phyloP scores from a whole-genome alignment of 1,140 invertebrate species.

The Drosophila orena region DNA sequence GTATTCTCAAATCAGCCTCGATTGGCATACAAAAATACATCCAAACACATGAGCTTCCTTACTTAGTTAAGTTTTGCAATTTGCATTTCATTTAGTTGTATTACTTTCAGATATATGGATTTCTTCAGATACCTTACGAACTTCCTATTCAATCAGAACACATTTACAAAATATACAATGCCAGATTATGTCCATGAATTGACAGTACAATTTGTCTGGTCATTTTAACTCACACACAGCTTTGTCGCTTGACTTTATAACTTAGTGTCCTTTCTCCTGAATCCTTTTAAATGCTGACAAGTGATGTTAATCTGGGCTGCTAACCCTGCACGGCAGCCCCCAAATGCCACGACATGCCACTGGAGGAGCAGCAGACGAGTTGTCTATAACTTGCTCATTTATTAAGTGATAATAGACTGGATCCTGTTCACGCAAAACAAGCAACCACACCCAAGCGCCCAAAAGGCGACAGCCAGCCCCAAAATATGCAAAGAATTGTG shows the following conservation, averaged over 20 bases:
- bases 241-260: neutral
- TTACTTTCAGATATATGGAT: no score
- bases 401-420: conserved; percentile 72
- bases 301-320: conserved; percentile 41
- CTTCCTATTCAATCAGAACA: no score
- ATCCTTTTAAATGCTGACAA: conserved; percentile 2
- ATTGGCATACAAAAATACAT: no score
- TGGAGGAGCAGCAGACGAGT: neutral
- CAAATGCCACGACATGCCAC: conserved; percentile 20
- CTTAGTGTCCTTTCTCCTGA: neutral
- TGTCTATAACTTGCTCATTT: conserved; percentile 63
- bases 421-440: conserved; percentile 32
- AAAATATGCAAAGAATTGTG: conserved; percentile 74
- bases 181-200: neutral
- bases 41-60: no score
- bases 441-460: no score
- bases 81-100: no score
- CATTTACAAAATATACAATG: neutral
- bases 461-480: conserved; percentile 11
- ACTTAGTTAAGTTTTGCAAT: no score
- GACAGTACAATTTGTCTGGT: neutral
- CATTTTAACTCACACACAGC: neutral
- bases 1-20: no score
- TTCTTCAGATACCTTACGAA: no score
- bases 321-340: no score